phyloP scores from a whole-genome alignment of 1,140 invertebrate species.

The Amyelois transitella region DNA sequence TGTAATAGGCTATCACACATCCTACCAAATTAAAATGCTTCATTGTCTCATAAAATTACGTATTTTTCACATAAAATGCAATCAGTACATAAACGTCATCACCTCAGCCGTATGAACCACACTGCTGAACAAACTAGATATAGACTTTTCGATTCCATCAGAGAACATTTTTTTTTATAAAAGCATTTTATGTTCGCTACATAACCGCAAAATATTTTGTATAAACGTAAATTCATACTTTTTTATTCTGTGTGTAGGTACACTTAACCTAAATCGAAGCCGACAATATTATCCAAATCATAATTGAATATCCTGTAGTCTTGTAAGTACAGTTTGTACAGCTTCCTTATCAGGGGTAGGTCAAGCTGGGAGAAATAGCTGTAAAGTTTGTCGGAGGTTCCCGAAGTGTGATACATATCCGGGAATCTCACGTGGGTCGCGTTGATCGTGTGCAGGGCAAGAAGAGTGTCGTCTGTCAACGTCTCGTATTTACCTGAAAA shows the following conservation, averaged over 20 bases:
- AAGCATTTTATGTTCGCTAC: background rate
- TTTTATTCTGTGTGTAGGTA: background rate
- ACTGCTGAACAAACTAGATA: too few species aligned
- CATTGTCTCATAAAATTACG: too few species aligned
- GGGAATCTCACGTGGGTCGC: slow-evolving; percentile 79
- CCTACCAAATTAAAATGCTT: too few species aligned
- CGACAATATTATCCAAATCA: slow-evolving; percentile 81
- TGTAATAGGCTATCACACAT: too few species aligned
- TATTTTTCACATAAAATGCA: too few species aligned
- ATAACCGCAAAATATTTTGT: background rate
- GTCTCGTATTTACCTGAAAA: slow-evolving; percentile 81
- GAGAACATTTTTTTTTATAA: background rate
- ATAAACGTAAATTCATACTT: background rate
- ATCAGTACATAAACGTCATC: too few species aligned
- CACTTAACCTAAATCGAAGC: slow-evolving; percentile 78
- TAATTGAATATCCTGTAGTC: slow-evolving; percentile 91
- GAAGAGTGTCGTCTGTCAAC: slow-evolving; percentile 80
- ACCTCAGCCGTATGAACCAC: too few species aligned
- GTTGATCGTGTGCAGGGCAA: slow-evolving; percentile 80
- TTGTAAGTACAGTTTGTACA: slow-evolving; percentile 84
- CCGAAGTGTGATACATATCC: slow-evolving; percentile 76
- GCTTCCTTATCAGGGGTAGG: slow-evolving; percentile 79
- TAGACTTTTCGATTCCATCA: too few species aligned
- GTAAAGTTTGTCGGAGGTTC: slow-evolving; percentile 80
- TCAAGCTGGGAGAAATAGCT: slow-evolving; percentile 84